These are phyloP conservation scores for Arrhamphus sclerolepis DNA, from an alignment of 2,797 vertebrate genomes.

Conservation along the genomic window DNA sequence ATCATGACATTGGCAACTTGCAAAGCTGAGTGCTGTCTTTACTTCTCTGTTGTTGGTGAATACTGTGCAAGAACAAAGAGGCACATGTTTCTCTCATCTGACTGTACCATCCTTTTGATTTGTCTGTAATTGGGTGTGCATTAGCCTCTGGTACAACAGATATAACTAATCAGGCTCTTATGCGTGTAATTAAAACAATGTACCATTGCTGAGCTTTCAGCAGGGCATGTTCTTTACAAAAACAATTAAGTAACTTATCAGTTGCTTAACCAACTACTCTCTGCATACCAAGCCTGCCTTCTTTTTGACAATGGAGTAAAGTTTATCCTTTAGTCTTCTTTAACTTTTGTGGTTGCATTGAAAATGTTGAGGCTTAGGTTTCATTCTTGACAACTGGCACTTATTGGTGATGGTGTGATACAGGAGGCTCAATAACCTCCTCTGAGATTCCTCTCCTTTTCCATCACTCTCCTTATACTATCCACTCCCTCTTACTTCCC, in stretches of 20 bases:
- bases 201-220: slow-evolving; percentile 74
- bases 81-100: slow-evolving; percentile 31
- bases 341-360: slow-evolving; percentile 26
- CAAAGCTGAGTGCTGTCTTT: slow-evolving; percentile 46
- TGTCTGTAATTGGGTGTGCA: slow-evolving; percentile 78
- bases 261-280: slow-evolving; percentile 74
- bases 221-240: slow-evolving; percentile 77
- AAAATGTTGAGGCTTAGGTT: slow-evolving; percentile 62
- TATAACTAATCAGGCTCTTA: slow-evolving; percentile 83
- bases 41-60: slow-evolving; percentile 60
- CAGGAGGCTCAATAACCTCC: slow-evolving; percentile 59
- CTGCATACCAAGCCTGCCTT: slow-evolving; percentile 37
- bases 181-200: slow-evolving; percentile 82
- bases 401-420: slow-evolving; percentile 74
- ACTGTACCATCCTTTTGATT: slow-evolving; percentile 76
- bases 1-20: slow-evolving; percentile 65
- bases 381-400: slow-evolving; percentile 62
- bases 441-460: slow-evolving; percentile 50
- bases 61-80: slow-evolving; percentile 59
- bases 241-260: slow-evolving; percentile 79
- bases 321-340: slow-evolving; percentile 27
- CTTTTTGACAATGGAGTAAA: slow-evolving; percentile 57
- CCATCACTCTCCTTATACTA: slow-evolving; percentile 59
- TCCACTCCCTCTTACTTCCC: slow-evolving; percentile 54
- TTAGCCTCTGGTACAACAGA: slow-evolving; percentile 80